Evolutionary conservation across 2,113 vertebrate species (phyloP).

Genomic region (Aramus guarauna): DNA sequence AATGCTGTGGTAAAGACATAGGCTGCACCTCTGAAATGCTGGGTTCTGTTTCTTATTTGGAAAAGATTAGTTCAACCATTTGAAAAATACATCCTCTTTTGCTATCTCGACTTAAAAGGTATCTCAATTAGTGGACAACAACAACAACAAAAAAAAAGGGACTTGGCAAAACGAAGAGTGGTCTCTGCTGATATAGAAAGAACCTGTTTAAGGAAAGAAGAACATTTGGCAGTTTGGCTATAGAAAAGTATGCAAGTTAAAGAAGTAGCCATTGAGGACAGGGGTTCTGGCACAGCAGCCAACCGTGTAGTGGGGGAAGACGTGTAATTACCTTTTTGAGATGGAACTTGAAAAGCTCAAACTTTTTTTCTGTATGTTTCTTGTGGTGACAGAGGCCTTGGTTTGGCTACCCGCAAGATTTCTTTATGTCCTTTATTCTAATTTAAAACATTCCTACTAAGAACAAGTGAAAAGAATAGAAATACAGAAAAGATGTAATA

Average conservation of each 20-base stretch:
- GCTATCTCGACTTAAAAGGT: too few relatives aligned
- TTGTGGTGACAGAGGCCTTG: background rate
- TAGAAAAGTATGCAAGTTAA: background rate
- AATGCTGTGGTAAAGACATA: background rate
- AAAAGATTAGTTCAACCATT: background rate
- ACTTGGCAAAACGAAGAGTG: background rate
- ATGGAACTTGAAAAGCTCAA: background rate
- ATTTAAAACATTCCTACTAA: background rate
- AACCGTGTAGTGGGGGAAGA: background rate
- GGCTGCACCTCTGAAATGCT: background rate
- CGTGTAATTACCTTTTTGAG: background rate
- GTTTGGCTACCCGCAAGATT: background rate
- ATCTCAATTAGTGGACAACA: background rate
- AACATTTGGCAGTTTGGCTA: background rate
- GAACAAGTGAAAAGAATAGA: background rate
- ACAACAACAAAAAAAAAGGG: background rate
- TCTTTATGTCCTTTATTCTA: background rate
- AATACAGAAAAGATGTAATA: background rate
- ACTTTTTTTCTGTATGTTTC: background rate
- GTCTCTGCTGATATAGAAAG: background rate
- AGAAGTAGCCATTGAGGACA: background rate
- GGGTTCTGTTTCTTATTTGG: background rate
- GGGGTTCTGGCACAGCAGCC: background rate
- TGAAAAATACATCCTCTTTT: too few relatives aligned
- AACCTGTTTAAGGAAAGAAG: background rate